Conservation (phyloP, 2,113 vertebrate species). For the Junco hyemalis region DNA sequence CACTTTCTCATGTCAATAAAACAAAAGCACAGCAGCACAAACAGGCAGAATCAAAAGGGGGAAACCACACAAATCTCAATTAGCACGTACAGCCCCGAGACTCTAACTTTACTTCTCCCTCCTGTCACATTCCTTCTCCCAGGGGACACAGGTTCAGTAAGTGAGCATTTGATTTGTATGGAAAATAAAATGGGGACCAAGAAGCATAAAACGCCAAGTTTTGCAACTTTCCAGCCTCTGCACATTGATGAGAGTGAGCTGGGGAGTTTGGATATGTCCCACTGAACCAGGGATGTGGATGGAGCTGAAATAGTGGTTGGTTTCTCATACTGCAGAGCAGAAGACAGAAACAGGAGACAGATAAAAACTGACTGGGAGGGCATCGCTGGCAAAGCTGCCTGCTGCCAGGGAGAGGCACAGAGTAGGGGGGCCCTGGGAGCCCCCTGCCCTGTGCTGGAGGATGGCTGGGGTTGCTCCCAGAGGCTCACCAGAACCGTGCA, state of each 20-base stretch:
- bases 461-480: neutral
- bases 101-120: neutral
- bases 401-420: neutral
- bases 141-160: neutral
- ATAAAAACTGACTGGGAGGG: neutral
- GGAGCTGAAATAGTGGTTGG: accelerated
- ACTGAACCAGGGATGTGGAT: neutral
- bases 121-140: neutral
- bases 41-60: neutral
- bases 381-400: neutral
- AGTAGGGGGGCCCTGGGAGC: neutral
- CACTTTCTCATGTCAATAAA: neutral
- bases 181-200: neutral
- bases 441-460: accelerated
- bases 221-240: neutral
- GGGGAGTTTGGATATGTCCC: neutral
- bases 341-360: neutral
- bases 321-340: neutral
- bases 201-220: neutral
- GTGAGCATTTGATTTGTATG: neutral
- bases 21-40: neutral
- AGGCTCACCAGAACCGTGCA: accelerated
- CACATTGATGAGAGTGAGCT: neutral
- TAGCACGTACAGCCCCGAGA: accelerated
- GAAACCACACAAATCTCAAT: neutral